Evolutionary conservation across 2,888 invertebrate genomes (phyloP).

Genomic region (Nephrocerus scutellatus): DNA sequence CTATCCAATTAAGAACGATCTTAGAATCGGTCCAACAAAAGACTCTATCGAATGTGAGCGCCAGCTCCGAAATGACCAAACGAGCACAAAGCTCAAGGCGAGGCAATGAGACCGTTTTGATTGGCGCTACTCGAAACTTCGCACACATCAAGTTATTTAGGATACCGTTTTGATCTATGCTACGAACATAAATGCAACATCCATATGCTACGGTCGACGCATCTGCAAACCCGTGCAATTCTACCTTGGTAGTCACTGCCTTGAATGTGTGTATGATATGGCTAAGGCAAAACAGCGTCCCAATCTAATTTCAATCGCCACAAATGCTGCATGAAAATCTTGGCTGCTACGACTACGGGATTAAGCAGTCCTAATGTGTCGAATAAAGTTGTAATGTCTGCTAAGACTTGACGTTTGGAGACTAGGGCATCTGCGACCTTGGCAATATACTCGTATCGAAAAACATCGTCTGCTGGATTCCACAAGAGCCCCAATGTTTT

Average conservation of each 20-base stretch:
- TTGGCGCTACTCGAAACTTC: slow-evolving; percentile 15
- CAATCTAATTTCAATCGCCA: slow-evolving; percentile 14
- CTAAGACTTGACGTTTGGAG: slow-evolving; percentile 13
- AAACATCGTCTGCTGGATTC: slow-evolving; percentile 8
- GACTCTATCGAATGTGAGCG: slow-evolving; percentile 5
- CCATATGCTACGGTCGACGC: no score
- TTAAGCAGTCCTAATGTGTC: slow-evolving; percentile 19
- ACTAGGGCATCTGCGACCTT: background rate
- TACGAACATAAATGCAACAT: slow-evolving; percentile 9
- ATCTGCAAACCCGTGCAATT: slow-evolving; percentile 17
- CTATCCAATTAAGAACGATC: slow-evolving; percentile 18
- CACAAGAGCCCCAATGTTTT: slow-evolving; percentile 15
- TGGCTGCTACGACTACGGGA: slow-evolving; percentile 15
- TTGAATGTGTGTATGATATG: background rate
- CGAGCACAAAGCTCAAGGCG: slow-evolving; percentile 28
- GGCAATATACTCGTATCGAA: background rate
- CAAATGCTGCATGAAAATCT: slow-evolving; percentile 18
- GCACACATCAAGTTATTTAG: slow-evolving; percentile 5
- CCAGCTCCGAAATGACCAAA: slow-evolving; percentile 11
- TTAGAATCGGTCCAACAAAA: slow-evolving; percentile 21
- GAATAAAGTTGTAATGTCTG: slow-evolving; percentile 12
- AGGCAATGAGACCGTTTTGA: slow-evolving; percentile 25
- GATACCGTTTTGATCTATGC: background rate
- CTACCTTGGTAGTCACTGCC: background rate
- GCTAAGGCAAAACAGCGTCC: slow-evolving; percentile 15